These are phyloP conservation scores for Andinoacara biseriatus DNA, from an alignment of 2,113 vertebrate genomes.

Conservation along the genomic window DNA sequence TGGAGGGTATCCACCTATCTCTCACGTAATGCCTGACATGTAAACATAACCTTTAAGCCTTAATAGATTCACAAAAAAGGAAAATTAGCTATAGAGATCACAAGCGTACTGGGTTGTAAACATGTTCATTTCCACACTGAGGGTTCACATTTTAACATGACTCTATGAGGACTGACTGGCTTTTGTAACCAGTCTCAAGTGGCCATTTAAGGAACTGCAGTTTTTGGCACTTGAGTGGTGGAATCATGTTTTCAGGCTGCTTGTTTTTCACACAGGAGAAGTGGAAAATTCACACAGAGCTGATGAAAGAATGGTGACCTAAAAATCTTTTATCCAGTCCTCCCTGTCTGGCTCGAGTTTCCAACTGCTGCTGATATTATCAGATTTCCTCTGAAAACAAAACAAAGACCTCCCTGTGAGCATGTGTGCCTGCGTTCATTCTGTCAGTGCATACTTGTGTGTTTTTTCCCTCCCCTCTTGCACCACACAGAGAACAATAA, in stretches of 20 bases:
- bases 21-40: too few relatives aligned
- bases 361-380: constrained; percentile 8
- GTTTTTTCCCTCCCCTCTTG: constrained; percentile 11
- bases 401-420: background rate
- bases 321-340: background rate
- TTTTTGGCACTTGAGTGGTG: background rate
- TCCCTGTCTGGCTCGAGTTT: background rate
- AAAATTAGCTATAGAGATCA: background rate
- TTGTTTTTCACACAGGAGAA: background rate
- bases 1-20: too few relatives aligned
- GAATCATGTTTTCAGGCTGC: background rate
- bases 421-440: background rate
- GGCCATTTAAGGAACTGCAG: background rate
- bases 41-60: too few relatives aligned
- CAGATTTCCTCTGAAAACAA: constrained; percentile 3
- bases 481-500: constrained; percentile 19
- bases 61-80: background rate
- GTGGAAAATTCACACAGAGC: background rate
- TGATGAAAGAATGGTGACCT: background rate
- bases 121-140: background rate
- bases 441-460: constrained; percentile 1
- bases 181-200: background rate
- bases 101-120: background rate
- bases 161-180: background rate
- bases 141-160: background rate